Base-by-base conservation (phyloP, 2,113 vertebrate species). In the Machaerirhynchus nigripectus region DNA sequence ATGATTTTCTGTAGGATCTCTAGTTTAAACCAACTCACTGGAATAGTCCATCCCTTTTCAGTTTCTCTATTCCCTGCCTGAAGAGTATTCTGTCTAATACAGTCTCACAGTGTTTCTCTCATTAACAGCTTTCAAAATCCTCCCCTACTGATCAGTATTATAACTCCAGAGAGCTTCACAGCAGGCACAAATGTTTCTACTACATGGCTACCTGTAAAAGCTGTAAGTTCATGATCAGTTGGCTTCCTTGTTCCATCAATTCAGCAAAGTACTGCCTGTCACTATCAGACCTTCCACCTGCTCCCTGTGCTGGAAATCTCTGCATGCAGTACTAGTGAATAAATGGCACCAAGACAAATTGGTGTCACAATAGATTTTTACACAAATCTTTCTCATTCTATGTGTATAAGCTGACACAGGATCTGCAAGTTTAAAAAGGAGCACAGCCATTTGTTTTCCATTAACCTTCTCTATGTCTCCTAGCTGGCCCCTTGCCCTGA, bases 211-310 rank as follows among this genome's bases (percentile, higher is more conserved):
- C 39, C 75, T 88, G 85, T 85, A 90, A 96, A 92, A 94, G 53
- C 78, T 83, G 31, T 56, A 57, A 50, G 40, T 65, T 90, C 56
- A 56, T 35, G n/a, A 91, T 79, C 65, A 40, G 24, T 31, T 77
- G 16, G 47, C 11, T 91, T 89, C 78, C 65, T 75, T 49, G 23
- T 90, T 68, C 60, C 65, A 90, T 90, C 78, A 94, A 65, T 96
- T 63, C 79, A 76, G 60, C 40, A 90, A 93, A 87, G 82, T 56
- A 71, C 61, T 53, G 24, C 20, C 78, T 95, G 87, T 83, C 84
- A 78, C 39, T 79, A 79, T 82, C 61, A 82, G 57, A 65, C 75
- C 61, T 94, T 91, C 70, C 82, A 94, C 90, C 88, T 96, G 92
- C 61, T 94, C 75, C 53, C 70, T 76, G 63, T 31, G 61, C 78